These are phyloP conservation scores for Cichladusa arquata DNA, from an alignment of 2,113 vertebrate genomes.

Conservation along the genomic window DNA sequence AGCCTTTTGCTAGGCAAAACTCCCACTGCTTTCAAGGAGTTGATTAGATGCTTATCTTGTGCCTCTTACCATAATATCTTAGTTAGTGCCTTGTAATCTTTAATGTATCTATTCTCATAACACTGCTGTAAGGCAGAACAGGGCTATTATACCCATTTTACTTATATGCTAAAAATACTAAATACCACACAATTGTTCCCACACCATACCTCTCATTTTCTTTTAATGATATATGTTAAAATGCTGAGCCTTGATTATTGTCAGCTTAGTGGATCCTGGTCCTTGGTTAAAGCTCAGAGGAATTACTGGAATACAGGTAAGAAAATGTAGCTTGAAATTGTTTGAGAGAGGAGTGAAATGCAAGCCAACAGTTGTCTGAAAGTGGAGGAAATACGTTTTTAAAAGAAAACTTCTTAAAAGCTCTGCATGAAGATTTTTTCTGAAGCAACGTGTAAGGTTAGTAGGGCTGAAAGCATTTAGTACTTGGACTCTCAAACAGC, in stretches of 20 bases:
- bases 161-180: not conserved
- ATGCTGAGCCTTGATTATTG: not conserved
- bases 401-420: not conserved
- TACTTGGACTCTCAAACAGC: not conserved
- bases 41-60: slow-evolving; percentile 54
- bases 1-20: slow-evolving; percentile 35
- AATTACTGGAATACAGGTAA: not conserved
- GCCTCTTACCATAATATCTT: slow-evolving; percentile 32
- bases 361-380: slow-evolving; percentile 1
- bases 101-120: slow-evolving; percentile 40
- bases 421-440: not conserved
- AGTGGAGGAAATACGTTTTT: not conserved
- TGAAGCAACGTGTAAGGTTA: not conserved
- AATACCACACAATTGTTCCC: slow-evolving; percentile 18
- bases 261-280: not conserved
- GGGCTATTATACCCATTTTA: slow-evolving; percentile 12
- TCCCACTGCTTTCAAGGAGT: slow-evolving; percentile 39
- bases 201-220: slow-evolving; percentile 13
- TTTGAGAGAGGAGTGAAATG: not conserved
- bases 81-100: slow-evolving; percentile 27
- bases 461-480: not conserved
- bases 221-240: slow-evolving; percentile 24
- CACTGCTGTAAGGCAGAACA: slow-evolving; percentile 45
- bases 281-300: slow-evolving; percentile 1
- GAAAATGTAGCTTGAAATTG: not conserved